A percentile compares a stretch with the other conserved stretches of the same genome.
Conservation (phyloP, 2,888 invertebrate species). For the Lasioglossum leucozonium region DNA sequence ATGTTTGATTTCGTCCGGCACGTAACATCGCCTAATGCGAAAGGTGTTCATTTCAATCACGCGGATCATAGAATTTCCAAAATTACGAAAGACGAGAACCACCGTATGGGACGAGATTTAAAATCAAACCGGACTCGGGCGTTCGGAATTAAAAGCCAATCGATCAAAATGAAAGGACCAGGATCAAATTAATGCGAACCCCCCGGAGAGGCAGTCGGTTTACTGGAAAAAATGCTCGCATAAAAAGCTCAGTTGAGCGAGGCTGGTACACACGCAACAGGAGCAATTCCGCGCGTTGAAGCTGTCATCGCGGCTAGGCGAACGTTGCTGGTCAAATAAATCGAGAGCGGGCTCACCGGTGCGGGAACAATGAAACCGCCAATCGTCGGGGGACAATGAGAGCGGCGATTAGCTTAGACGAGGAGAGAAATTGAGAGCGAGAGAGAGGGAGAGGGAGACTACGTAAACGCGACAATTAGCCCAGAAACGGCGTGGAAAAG, state of each 20-base stretch:
- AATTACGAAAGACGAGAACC: too few species aligned
- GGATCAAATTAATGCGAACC: too few species aligned
- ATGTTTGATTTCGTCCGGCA: too few species aligned
- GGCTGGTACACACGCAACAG: neutral
- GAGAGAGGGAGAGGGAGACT: neutral
- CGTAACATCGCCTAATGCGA: too few species aligned
- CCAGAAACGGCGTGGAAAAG: slow-evolving; percentile 27
- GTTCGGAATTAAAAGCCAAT: too few species aligned
- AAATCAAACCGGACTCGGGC: too few species aligned
- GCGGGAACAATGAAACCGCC: slow-evolving; percentile 42
- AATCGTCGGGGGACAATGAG: slow-evolving; percentile 43
- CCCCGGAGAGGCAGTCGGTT: too few species aligned
- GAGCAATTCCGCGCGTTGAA: neutral
- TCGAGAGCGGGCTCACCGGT: slow-evolving; percentile 22
- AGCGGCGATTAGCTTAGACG: slow-evolving; percentile 31
- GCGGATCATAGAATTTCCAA: too few species aligned
- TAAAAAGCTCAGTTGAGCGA: neutral
- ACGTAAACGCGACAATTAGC: slow-evolving; percentile 46
- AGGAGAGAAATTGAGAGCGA: neutral
- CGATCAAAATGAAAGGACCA: too few species aligned
- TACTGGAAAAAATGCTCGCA: neutral
- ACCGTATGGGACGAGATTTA: too few species aligned
- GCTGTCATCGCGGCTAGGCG: neutral
- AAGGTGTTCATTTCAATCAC: too few species aligned
- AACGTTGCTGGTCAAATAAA: slow-evolving; percentile 8